Base-by-base conservation (phyloP, 1,140 invertebrate species). In the Arctopsyche grandis region DNA sequence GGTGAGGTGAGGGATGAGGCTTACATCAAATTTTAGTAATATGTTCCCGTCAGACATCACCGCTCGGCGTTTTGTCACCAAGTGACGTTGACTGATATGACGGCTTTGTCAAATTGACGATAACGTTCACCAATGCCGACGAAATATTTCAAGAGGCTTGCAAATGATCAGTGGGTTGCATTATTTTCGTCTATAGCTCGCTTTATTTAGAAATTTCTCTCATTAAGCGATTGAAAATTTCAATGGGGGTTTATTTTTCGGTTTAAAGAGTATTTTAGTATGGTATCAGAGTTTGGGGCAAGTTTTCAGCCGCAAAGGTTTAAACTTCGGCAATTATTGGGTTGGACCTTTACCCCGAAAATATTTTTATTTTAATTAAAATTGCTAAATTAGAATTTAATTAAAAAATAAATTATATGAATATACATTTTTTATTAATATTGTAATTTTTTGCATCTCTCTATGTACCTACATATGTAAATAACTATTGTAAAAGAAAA, bases 311-410 rank as follows among this genome's bases (percentile, higher is more conserved):
- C 12, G 16, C 16, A 60, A 60, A 16, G 56, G 56, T 10, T 9
- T 60, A 60, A 60, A 60, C 56, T 60, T 60, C 56, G 56, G 7
- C 56, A 60, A 60, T 60, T 60, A 60, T 60, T 60, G 21, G 12
- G 5, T n/a, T 16, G n/a, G 21, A 60, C 19, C 56, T 60, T 19
- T 21, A 12, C 48, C 48, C 9, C n/a, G 56, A 60, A 60, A 19
- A 0, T 19, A 60, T 60, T 60, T 60, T 60, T 60, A 60, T 60
- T 60, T 60, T 60, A 9, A 19, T 60, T 16, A 19, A 16, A 0
- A 19, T 19, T 19, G 16, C 16, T n/a, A 38, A 38, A 38, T 38
- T 21, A 1, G 16, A 21, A 60, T 60, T 60, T 3, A n/a, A 60
- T 16, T 16, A 52, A 60, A 19, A 60, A 60, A 60, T 60, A 1